Evolutionary conservation across 2,888 invertebrate species (phyloP), one percentile per base, ranked within the genome.

Genomic region (Coremacera marginata): DNA sequence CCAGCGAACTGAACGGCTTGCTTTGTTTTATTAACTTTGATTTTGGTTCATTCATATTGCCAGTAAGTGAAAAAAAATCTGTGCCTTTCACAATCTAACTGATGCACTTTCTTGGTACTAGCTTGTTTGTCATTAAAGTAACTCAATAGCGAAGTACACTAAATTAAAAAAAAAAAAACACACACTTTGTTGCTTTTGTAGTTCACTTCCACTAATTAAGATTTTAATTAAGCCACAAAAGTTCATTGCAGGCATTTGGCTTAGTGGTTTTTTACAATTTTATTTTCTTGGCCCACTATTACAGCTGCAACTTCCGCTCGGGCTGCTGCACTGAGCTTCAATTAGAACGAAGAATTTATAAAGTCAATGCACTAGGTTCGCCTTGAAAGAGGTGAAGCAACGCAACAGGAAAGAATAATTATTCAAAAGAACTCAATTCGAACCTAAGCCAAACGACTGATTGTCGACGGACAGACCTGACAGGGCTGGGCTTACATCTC

Each of bases 1-100:
- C 83, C 75, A 83, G 76, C 78, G 82, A 82, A 62, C 83, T 82
- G 71, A 83, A 83, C 37, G 83, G 81, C 78, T 83, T 83, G 57
- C 77, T 82, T 22, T 78, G 75, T 37, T 79, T 80, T 0, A 16
- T 25, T 63, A 79, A 79, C 52, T 71, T 76, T 19, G 72, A 16
- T n/a, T 55, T 52, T 34, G 52, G 55, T 34, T 78, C 81, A 78
- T 77, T 82, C 81, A 81, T 81, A 70, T 75, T 79, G 70, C 49
- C 3, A 60, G 60, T 55, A 25, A 51, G 44, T 44, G 14, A 44
- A 44, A 44, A 11, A 44, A 31, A 44, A 2, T 11, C 44, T 11
- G 44, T 44, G 44, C 44, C 44, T 44, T 44, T 44, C 44, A 44
- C 44, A 44, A 44, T 11, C 44, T 44, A 44, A 11, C 44, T 44